Evolutionary conservation across 2,888 invertebrate species (phyloP), one percentile per base, ranked within the genome.

Genomic region (Anoncus sp.): DNA sequence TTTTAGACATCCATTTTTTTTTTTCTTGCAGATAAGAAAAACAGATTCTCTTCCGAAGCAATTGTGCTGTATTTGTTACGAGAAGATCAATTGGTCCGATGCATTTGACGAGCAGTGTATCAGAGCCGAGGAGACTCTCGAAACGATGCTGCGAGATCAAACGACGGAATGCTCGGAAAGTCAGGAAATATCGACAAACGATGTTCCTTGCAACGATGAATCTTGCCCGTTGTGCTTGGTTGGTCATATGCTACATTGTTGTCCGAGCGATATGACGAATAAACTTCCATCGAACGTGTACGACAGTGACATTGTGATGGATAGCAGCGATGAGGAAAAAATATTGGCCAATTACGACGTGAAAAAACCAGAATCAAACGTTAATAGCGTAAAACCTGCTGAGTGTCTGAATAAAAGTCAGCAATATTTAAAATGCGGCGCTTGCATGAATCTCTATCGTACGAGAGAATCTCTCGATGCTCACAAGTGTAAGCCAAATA

Each of bases 381-480:
- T 4, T 31, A 31, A 31, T 31, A 6, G 5, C 1, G 82, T 87
- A n/a, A n/a, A n/a, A 47, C 80, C 81, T 14, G 49, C 84, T 7
- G 81, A 83, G 27, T 84, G 80, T 20, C 27, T 85, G 5, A 85
- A 83, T 14, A 81, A 71, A 7, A 82, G 76, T 7, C 86, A 87
- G 14, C 84, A 84, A 20, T 87, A 87, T 59, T 59, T 88, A 1
- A 87, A 88, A 79, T 88, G 88, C 5, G 83, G 86, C 0, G 87
- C 87, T 6, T 87, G 88, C 35, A 87, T 87, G 87, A 87, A 88
- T 82, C 81, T 87, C 1, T 88, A 87, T 65, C 84, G 84, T 18
- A 87, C 86, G 1, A 82, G 84, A n/a, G 87, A 87, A 47, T 86
- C 81, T 6, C 60, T 88, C 4, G 83, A 86, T 16, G 70, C 59